phyloP scores from a whole-genome alignment of 2,888 invertebrate species.

The Capitulum mitella region DNA sequence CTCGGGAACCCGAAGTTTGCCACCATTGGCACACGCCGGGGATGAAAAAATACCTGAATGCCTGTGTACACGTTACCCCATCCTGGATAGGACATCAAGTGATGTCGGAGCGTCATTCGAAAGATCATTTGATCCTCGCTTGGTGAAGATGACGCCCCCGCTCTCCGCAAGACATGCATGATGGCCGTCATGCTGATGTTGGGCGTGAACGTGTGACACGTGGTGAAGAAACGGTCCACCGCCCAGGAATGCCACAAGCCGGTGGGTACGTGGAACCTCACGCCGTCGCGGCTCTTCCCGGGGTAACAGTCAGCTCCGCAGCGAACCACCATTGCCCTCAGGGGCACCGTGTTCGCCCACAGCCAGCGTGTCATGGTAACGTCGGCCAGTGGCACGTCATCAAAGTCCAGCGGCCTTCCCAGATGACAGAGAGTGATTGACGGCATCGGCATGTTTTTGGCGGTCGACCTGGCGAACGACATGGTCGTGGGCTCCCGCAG shows the following conservation, averaged over 20 bases:
- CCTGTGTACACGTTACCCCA: background rate
- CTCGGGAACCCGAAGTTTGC: background rate
- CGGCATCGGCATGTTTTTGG: background rate
- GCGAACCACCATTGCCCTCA: background rate
- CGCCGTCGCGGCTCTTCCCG: no score
- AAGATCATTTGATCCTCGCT: background rate
- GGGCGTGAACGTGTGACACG: conserved; percentile 3
- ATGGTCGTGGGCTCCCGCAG: background rate
- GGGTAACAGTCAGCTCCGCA: background rate
- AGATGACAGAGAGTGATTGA: background rate
- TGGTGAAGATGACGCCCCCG: background rate
- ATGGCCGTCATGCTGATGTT: background rate
- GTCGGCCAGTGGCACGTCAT: no score
- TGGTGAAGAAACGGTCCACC: background rate
- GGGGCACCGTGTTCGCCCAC: background rate
- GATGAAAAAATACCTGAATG: background rate
- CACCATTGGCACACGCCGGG: background rate
- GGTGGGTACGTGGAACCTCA: background rate
- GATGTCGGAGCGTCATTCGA: background rate
- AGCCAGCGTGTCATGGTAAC: background rate
- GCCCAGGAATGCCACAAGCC: background rate
- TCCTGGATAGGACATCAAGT: background rate
- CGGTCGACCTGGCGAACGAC: background rate
- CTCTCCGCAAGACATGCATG: background rate
- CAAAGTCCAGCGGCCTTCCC: background rate